phyloP scores from a whole-genome alignment of 2,797 vertebrate genomes.

The Muscicapa striata region DNA sequence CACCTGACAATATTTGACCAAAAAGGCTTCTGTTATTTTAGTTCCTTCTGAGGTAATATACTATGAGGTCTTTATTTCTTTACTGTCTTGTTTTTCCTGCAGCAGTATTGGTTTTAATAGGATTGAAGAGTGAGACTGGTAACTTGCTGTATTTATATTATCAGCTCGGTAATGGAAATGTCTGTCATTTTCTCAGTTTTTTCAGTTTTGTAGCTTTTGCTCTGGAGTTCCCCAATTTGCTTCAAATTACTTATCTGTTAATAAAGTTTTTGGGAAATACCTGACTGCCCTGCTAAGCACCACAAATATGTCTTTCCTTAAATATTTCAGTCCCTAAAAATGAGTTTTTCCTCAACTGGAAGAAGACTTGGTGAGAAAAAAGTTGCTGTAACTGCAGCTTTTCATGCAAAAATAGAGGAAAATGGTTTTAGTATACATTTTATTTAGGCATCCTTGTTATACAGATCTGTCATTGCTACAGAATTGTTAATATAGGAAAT shows the following conservation, averaged over 20 bases:
- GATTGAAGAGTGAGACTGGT: not conserved
- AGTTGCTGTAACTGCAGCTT: not conserved
- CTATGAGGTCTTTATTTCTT: not conserved
- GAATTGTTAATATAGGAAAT: not conserved
- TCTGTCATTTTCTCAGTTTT: not conserved
- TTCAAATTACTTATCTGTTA: not conserved
- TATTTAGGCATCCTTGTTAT: accelerated
- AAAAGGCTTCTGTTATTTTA: not conserved
- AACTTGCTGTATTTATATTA: not conserved
- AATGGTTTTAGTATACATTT: not conserved
- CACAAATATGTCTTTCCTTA: not conserved
- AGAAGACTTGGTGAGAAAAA: not conserved
- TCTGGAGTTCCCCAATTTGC: not conserved
- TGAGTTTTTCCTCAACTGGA: not conserved
- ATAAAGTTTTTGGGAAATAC: not conserved
- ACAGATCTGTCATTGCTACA: not conserved
- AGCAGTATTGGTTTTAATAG: not conserved
- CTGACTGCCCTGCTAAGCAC: not conserved
- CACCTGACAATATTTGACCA: not conserved
- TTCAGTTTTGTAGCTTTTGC: not conserved
- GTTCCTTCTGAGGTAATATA: not conserved
- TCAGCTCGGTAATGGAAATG: not conserved
- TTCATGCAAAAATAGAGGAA: not conserved
- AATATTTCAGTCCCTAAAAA: not conserved
- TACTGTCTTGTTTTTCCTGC: not conserved